Percentiles rank a stretch among this genome's conserved stretches.
phyloP scores from a whole-genome alignment of 2,888 invertebrate species.

The Drosophila recens region DNA sequence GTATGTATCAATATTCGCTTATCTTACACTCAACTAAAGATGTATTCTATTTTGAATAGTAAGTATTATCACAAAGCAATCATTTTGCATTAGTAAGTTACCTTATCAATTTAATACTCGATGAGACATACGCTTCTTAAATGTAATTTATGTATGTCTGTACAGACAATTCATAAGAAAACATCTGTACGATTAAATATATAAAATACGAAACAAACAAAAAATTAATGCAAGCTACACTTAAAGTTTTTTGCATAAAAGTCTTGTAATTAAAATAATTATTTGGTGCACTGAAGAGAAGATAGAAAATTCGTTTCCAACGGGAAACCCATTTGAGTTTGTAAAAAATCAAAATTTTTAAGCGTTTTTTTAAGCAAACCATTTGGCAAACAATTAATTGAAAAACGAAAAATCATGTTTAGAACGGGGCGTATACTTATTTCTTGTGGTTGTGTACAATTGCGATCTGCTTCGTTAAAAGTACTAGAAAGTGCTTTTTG shows the following conservation, averaged over 20 bases:
- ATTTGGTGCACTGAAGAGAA: slow-evolving; percentile 55
- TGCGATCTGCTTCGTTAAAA: slow-evolving; percentile 50
- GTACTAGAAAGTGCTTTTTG: slow-evolving; percentile 57
- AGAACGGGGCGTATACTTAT: slow-evolving; percentile 67
- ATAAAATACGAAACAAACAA: slow-evolving; percentile 25
- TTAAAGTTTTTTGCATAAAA: slow-evolving; percentile 41
- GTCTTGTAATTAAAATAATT: slow-evolving; percentile 48
- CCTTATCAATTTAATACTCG: slow-evolving; percentile 24
- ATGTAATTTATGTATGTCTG: slow-evolving; percentile 19
- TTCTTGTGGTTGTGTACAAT: slow-evolving; percentile 55
- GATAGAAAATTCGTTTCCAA: slow-evolving; percentile 35
- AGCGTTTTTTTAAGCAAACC: slow-evolving; percentile 64
- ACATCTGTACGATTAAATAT: slow-evolving; percentile 17
- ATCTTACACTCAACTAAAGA: not conserved
- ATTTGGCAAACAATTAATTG: slow-evolving; percentile 40
- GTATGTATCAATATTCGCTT: not conserved
- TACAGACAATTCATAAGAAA: slow-evolving; percentile 44
- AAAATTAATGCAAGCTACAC: slow-evolving; percentile 36
- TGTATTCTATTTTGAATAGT: not conserved
- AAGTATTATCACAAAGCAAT: not conserved
- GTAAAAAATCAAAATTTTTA: slow-evolving; percentile 56
- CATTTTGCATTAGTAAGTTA: slow-evolving; percentile 10
- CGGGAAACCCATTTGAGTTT: slow-evolving; percentile 16
- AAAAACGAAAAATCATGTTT: slow-evolving; percentile 19
- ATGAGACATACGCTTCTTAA: slow-evolving; percentile 10